A percentile compares a stretch with the other conserved stretches of the same genome.
phyloP scores from a whole-genome alignment of 2,113 vertebrate species.

The Thalassarche chlororhynchos region DNA sequence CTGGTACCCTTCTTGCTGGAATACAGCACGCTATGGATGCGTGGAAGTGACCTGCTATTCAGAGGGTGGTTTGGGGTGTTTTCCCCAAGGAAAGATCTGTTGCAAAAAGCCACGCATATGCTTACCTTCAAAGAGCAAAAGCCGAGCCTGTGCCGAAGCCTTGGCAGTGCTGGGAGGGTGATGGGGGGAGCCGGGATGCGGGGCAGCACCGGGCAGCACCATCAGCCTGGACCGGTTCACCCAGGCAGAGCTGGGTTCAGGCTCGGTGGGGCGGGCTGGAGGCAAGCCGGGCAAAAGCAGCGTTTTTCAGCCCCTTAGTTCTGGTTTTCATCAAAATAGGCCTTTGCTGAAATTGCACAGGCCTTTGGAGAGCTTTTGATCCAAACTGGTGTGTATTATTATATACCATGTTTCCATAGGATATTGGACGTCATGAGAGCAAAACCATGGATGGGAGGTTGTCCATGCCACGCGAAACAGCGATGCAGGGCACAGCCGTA shows the following conservation, averaged over 20 bases:
- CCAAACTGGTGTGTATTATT: not conserved
- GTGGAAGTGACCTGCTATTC: accelerated
- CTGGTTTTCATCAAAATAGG: not conserved
- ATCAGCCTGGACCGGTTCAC: not conserved
- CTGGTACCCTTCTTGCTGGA: not conserved
- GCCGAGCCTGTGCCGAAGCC: accelerated
- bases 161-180: not conserved
- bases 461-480: not conserved
- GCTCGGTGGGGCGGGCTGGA: not conserved
- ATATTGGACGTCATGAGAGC: not conserved
- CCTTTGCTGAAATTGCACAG: not conserved
- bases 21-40: accelerated
- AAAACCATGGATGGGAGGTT: not conserved
- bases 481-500: not conserved
- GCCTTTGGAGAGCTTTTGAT: not conserved
- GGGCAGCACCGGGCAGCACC: not conserved
- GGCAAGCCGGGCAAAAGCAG: not conserved
- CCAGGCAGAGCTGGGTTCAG: accelerated
- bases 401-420: not conserved
- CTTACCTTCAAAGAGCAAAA: not conserved
- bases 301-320: not conserved
- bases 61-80: not conserved
- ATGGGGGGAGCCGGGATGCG: not conserved
- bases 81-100: not conserved
- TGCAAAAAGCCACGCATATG: accelerated